Base-by-base conservation (phyloP, 2,113 vertebrate species). In the Uropsilus gracilis region DNA sequence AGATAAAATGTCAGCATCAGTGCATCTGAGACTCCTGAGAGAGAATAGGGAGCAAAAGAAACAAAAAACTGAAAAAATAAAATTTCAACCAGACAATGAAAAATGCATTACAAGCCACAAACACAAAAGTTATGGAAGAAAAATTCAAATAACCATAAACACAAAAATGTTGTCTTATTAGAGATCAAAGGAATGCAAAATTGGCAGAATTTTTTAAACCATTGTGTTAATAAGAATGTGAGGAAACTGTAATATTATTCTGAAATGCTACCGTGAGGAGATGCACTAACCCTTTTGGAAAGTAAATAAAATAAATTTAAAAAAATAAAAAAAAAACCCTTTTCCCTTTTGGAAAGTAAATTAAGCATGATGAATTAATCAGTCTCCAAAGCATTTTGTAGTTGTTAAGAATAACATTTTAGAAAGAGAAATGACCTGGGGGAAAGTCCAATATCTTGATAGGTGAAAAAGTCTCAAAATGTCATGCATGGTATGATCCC, bases 101-200 rank as follows among this genome's bases (percentile, higher is more conserved):
- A 94, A 95, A 90, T 13, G 13, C 50, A 64, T 83, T 26, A 92
- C 55, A 73, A 77, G 22, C 11, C 24, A 85, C 50, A 89, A 82
- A 73, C 30, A 83, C n/a, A 24, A 8, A 89, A 81, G 28, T 80
- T 13, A 26, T 91, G 68, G 94, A 73, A 94, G 61, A 89, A 92
- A 90, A 85, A 76, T 24, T 53, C 39, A 89, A 91, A 69, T 71
- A 73, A 7, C 9, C 42, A 39, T 66, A 57, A 94, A 89, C 18
- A 72, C 48, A 57, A 92, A 95, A 93, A 26, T 44, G 5, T 69
- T 92, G 42, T 37, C 63, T 89, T 90, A 91, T 68, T 73, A 86
- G 5, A 37, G 80, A 95, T 57, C 46, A 86, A 94, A 94, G 11
- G 26, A 93, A 94, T 86, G 59, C 42, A 95, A 82, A 95, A 86